Base-by-base conservation (phyloP, 2,888 invertebrate species). In the Danaus chrysippus region DNA sequence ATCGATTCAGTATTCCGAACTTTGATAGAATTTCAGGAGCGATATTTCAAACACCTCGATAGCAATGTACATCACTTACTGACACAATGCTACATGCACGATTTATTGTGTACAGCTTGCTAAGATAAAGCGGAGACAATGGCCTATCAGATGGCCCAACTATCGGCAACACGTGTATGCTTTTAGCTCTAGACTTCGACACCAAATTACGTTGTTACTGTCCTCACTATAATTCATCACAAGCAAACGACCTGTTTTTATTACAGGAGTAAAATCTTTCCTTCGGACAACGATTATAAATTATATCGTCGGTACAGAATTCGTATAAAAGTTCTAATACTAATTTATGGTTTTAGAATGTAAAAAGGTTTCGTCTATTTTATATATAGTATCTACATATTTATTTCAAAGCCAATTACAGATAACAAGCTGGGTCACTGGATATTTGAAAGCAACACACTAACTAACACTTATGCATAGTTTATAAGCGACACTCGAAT, bases 41-140 rank as follows among this genome's bases (percentile, higher is more conserved):
- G 69, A 77, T 78, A 78, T 78, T 76, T 78, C 71, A 78, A 74
- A 72, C 74, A 72, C 73, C 74, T 73, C 73, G 72, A 70, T 72
- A 72, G 71, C 71, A 61, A 66, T 72, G 74, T 77, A 76, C 74
- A 73, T 73, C 78, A 78, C 77, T 77, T 78, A 77, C 66, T 69
- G 72, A 78, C 77, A 77, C 76, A 75, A 79, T 68, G 70, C 73
- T 83, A 87, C 87, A 87, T 70, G 80, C 75, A 86, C 79, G 82
- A 89, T 89, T 88, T 90, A 90, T 89, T 82, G 86, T 80, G 78
- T 84, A 84, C 85, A 86, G 73, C 77, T 74, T 75, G 74, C 73
- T 71, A 76, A 78, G 87, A 88, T 87, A 87, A 85, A 81, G 79
- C 77, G 76, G 81, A 87, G 88, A 89, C 90, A 90, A 89, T 87